Percentiles rank a stretch among this genome's conserved stretches.
Evolutionary conservation across 2,888 invertebrate genomes (phyloP).

Genomic region (Cheilosia impressa): DNA sequence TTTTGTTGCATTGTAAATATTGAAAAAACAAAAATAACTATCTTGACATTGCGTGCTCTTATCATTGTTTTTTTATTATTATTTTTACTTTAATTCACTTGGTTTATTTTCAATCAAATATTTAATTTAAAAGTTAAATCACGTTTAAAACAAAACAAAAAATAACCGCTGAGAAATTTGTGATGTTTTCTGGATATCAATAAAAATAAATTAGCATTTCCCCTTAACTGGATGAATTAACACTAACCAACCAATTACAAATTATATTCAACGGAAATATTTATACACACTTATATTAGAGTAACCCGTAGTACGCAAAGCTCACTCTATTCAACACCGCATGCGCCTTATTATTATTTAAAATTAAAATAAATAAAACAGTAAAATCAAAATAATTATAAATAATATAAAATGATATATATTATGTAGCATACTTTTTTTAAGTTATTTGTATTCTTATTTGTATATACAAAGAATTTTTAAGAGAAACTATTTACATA

Average conservation of each 20-base stretch:
- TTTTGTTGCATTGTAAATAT: slow-evolving; percentile 53
- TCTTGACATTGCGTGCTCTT: slow-evolving; percentile 17
- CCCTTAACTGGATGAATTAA: slow-evolving; percentile 49
- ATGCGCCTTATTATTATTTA: slow-evolving; percentile 71
- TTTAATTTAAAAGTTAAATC: slow-evolving; percentile 43
- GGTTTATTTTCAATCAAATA: slow-evolving; percentile 33
- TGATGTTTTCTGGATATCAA: slow-evolving; percentile 58
- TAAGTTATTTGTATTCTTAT: slow-evolving; percentile 26
- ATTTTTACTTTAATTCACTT: slow-evolving; percentile 27
- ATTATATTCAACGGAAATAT: slow-evolving; percentile 54
- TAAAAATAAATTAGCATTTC: slow-evolving; percentile 40
- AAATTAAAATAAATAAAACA: slow-evolving; percentile 16
- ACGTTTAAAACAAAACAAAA: slow-evolving; percentile 14
- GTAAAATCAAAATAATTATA: slow-evolving; percentile 38
- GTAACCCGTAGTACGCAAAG: slow-evolving; percentile 32
- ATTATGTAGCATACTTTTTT: slow-evolving; percentile 45
- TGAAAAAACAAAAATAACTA: slow-evolving; percentile 4
- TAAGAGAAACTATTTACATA: slow-evolving; percentile 12
- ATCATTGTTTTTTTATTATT: slow-evolving; percentile 9
- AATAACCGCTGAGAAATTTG: slow-evolving; percentile 58
- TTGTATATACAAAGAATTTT: slow-evolving; percentile 55
- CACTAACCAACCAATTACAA: slow-evolving; percentile 31
- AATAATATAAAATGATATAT: slow-evolving; percentile 38
- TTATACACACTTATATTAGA: slow-evolving; percentile 56
- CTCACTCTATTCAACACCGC: slow-evolving; percentile 65